Base-by-base conservation (phyloP, 1,140 invertebrate species). In the Copidosoma floridanum region DNA sequence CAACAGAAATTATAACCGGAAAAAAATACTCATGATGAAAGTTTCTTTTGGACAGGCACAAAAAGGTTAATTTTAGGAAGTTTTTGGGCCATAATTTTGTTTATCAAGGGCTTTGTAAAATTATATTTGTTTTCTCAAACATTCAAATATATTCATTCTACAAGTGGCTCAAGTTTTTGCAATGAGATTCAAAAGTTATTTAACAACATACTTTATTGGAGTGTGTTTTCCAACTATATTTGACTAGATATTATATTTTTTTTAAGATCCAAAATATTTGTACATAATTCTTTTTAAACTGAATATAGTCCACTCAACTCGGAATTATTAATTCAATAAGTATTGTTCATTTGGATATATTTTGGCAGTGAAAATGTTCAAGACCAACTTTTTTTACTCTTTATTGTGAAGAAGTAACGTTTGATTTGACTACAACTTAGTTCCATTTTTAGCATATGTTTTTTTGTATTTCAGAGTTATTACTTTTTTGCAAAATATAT, bases 401-500 rank as follows among this genome's bases (percentile, higher is more conserved):
- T 26, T 35, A 52, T 6, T 54, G 46, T 54, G 54, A 41, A 11
- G 12, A 38, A 47, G 16, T 47, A 54, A 54, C 10, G 37, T 50
- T 43, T 55, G 20, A 53, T 41, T 47, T 11, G 20, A 4, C 12
- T 57, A 47, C 4, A 51, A 56, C 50, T 43, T 64, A 66, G 50
- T 27, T 66, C 46, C 57, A 63, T 35, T 67, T 67, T 63, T 61
- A 70, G 57, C 57, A 68, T 47, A 64, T 65, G 44, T 56, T 60
- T 51, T 61, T 52, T 21, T 26, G 20, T 52, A 43, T 52, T 32
- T 21, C 21, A 38, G 55, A 43, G 44, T 48, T n/a, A n/a, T n/a
- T n/a, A n/a, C n/a, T n/a, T n/a, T n/a, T n/a, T n/a, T n/a, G n/a
- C n/a, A n/a, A n/a, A n/a, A n/a, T n/a, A n/a, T n/a, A n/a, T n/a